Percentiles rank a stretch among this genome's conserved stretches.
phyloP scores from a whole-genome alignment of 2,888 invertebrate genomes.

The Andricus curvator region DNA sequence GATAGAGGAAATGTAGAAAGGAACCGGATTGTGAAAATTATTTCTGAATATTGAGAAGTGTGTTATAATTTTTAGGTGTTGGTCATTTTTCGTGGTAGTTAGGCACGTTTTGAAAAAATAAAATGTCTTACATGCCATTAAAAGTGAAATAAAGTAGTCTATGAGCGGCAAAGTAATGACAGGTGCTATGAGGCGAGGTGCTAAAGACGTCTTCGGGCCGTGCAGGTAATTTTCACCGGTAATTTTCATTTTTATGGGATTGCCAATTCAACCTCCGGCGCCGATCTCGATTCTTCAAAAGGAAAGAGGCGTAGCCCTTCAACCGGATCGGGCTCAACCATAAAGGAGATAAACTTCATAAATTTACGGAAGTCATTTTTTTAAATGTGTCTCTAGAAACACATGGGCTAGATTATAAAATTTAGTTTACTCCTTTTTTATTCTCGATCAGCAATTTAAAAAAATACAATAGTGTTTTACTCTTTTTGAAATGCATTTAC shows the following conservation, averaged over 20 bases:
- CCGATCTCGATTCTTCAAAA: conserved; percentile 27
- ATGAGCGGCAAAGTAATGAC: conserved; percentile 45
- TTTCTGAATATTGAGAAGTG: not conserved
- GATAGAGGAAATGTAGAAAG: not conserved
- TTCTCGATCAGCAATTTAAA: no score
- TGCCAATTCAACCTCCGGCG: conserved; percentile 38
- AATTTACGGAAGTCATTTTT: not conserved
- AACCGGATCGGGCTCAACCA: conserved; percentile 16
- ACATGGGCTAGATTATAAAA: no score
- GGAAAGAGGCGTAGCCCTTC: conserved; percentile 13
- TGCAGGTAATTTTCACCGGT: conserved; percentile 51
- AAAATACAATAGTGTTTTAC: no score
- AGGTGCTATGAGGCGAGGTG: conserved; percentile 55
- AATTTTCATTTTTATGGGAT: conserved; percentile 48
- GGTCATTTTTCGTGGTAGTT: conserved; percentile 1
- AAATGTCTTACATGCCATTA: conserved; percentile 1
- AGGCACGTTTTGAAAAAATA: not conserved
- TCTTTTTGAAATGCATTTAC: no score
- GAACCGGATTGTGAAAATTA: not conserved
- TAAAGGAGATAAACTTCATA: not conserved
- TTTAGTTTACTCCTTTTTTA: no score
- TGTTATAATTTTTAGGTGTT: not conserved
- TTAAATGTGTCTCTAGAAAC: not conserved
- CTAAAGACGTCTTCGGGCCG: conserved; percentile 51
- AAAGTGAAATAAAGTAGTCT: conserved; percentile 9